Base-by-base conservation (phyloP, 2,797 vertebrate species). In the Parauchenoglanis punctatus region DNA sequence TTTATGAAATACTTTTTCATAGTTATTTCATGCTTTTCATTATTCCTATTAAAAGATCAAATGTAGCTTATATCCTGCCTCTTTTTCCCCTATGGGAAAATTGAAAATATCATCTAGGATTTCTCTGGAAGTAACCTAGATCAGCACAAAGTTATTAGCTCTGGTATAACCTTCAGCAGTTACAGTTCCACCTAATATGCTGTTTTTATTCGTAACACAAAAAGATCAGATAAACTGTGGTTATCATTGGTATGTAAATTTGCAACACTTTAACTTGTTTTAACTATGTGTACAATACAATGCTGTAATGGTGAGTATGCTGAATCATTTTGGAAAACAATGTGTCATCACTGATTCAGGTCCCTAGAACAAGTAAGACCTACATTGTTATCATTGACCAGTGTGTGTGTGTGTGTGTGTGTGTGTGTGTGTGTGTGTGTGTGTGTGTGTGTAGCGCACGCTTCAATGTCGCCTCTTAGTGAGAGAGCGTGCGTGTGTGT, bases 101-200 rank as follows among this genome's bases (percentile, higher is more conserved):
- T 46, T 40, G 44, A 31, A 25, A 78, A 35, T n/a, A 56, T n/a
- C 10, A 56, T 0, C 13, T 23, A 63, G 28, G 44, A 72, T 85
- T 87, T 87, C 52, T 78, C 35, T 52, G 25, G 35, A 75, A 80
- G 67, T 81, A 35, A 84, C 52, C 35, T 84, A 84, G 73, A 59
- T 78, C 83, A 85, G 49, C 25, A 76, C 58, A 83, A 20, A 0
- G 49, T 40, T 83, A 52, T 85, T 83, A 81, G 35, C 31, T 61
- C 23, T 61, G 72, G 58, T 44, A 68, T 72, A 83, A 81, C 65
- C 18, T 85, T 61, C n/a, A 72, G 8, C 49, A 81, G 28, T 56
- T 23, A 35, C 28, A 81, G 10, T 28, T 72, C 15, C 5, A 65
- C 23, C 25, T 20, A 35, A 63, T 85, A 28, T 65, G 52, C 23